A percentile compares a stretch with the other conserved stretches of the same genome.
Conservation (phyloP, 35 echinoderm and acorn worm genomes). For the Hemicentrotus pulcherrimus region DNA sequence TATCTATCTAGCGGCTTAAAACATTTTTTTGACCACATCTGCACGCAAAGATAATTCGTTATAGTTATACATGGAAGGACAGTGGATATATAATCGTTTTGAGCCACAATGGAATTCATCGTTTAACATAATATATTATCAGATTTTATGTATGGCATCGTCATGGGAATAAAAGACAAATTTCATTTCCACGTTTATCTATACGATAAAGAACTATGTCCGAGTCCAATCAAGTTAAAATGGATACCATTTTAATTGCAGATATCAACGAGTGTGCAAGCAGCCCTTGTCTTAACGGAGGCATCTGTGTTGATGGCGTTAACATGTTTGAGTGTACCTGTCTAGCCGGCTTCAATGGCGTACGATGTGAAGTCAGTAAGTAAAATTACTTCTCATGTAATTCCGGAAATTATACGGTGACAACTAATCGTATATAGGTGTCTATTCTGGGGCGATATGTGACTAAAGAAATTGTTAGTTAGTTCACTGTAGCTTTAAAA, state of each 20-base stretch:
- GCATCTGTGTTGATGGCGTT: slow-evolving; percentile 51
- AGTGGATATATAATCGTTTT: not conserved
- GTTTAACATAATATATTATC: not conserved
- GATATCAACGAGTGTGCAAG: slow-evolving; percentile 57
- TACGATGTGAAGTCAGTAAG: slow-evolving; percentile 50
- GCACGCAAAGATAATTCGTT: no score
- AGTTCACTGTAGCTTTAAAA: no score
- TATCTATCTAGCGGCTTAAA: not conserved
- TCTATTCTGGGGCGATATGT: no score
- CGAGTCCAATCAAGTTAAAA: not conserved
- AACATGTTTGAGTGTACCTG: slow-evolving; percentile 37
- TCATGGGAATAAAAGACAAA: not conserved
- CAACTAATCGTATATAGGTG: no score
- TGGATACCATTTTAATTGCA: not conserved
- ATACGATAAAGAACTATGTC: not conserved
- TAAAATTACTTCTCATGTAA: not conserved
- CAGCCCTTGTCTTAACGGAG: slow-evolving; percentile 54
- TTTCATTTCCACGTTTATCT: no score
- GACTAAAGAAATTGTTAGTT: no score
- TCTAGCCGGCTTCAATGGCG: slow-evolving; percentile 54
- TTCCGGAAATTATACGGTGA: not conserved
- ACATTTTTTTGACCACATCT: not conserved
- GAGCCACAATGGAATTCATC: not conserved
- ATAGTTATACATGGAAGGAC: not conserved
- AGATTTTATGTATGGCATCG: not conserved